Base-by-base conservation (phyloP, 1,140 invertebrate species). In the Bombus pascuorum region DNA sequence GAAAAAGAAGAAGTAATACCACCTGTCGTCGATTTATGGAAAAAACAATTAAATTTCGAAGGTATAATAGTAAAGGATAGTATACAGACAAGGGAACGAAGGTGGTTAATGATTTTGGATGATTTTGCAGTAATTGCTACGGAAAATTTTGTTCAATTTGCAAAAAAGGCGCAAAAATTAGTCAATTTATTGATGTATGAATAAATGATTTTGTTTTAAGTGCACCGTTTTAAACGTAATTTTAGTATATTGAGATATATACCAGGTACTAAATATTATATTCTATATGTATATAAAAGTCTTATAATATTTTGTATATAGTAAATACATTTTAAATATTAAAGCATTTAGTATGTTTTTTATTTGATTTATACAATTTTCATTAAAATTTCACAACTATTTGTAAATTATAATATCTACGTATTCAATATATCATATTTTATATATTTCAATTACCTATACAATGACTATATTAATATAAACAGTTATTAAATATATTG, bases 1-100 rank as follows among this genome's bases (percentile, higher is more conserved):
- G 65, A 77, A 53, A 22, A 53, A 39, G 70, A 82, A 15, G 80
- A 78, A 65, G 9, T 28, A 6, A 83, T 83, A 73, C 25, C 62
- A 57, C n/a, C 72, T 1, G 74, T 91, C 1, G 10, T 34, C 5
- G 81, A 88, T 82, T 79, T 87, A 47, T 90, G 90, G 89, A 88
- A 86, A 28, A 80, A 73, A 25, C 75, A 47, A 22, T 79, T 85
- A 0, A 59, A 53, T 39, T 42, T 76, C 0, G 71, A 86, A 37
- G 13, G 44, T 22, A 5, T 2, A 15, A 42, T 12, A 34, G 5
- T 57, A 37, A 18, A 77, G 39, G 65, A 32, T 37, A 77, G 12
- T 3, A 13, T 18, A 1, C n/a, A 79, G 22, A 34, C 9, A 9
- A 73, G 34, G 12, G 70, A 88, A 65, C 32, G 44, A 15, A 59